Conservation (phyloP, 1,140 invertebrate species). For the Cydia pomonella region DNA sequence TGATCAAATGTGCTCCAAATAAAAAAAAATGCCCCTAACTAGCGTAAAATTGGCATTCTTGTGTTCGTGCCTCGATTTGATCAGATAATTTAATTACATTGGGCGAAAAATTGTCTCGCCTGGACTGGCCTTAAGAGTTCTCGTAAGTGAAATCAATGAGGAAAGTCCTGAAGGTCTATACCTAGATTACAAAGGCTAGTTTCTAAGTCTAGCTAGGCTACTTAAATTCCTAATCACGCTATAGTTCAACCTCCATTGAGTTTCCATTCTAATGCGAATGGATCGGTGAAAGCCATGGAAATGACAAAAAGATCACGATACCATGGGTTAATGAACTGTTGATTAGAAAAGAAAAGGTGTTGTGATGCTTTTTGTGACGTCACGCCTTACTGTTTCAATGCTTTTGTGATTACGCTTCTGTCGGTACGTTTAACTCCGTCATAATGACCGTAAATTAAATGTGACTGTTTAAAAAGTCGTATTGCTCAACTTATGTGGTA, state of each 20-base stretch:
- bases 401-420: background rate
- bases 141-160: too few species aligned
- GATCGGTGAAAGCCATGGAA: slow-evolving; percentile 44
- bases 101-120: too few species aligned
- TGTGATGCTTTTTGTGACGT: slow-evolving; percentile 4
- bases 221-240: background rate
- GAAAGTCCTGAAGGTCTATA: background rate
- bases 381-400: slow-evolving; percentile 6
- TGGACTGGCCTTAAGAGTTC: too few species aligned
- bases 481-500: too few species aligned
- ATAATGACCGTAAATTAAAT: too few species aligned
- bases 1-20: too few species aligned
- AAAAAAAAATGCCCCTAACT: too few species aligned
- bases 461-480: too few species aligned
- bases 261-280: slow-evolving; percentile 38
- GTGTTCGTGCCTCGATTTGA: too few species aligned
- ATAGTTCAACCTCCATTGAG: background rate
- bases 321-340: slow-evolving; percentile 34
- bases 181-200: background rate
- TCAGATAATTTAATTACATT: too few species aligned
- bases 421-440: too few species aligned
- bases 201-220: background rate
- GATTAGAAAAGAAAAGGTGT: slow-evolving; percentile 41
- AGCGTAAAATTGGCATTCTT: too few species aligned
- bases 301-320: slow-evolving; percentile 38